Base-by-base conservation (phyloP, 2,797 vertebrate genomes). In the Triplophysa yarkandensis region DNA sequence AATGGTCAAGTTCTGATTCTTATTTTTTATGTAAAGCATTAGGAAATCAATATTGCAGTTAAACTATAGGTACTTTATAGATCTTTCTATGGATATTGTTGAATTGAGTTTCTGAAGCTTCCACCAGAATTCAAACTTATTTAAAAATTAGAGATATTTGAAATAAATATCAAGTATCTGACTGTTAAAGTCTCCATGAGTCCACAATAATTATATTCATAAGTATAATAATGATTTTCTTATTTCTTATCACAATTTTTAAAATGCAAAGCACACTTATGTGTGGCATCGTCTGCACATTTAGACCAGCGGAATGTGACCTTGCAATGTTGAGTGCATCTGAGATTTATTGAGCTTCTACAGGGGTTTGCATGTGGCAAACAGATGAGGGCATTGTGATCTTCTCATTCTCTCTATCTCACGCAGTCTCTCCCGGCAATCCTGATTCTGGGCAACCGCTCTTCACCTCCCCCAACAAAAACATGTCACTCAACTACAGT, bases 331-430 rank as follows among this genome's bases (percentile, higher is more conserved):
- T 87, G 83, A 92, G 86, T 81, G 77, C 64, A 84, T 85, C 83
- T 85, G 85, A 92, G 91, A 93, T 93, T 93, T 93, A 93, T 92
- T 86, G 87, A 87, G 88, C 84, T 88, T 88, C 90, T 90, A 86
- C 89, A 87, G 90, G 87, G 72, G 85, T 82, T 86, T 88, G 88
- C 92, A 93, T 92, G 86, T 93, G 92, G 91, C 86, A 89, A 90
- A 86, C 92, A 93, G 91, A 93, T 93, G 92, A 89, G 86, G 88
- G 87, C 88, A 90, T 89, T 84, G 60, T 77, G 81, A 83, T 88
- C 81, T 52, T 82, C 85, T 82, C 71, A 73, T 68, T 87, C 73
- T 75, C 60, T 74, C 25, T 65, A 54, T 83, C 61, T 76, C 81
- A 71, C 67, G 71, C 46, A 36, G 19, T 68, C 55, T 57, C 27